Conservation (phyloP, 2,888 invertebrate species). For the Noctua comes region DNA sequence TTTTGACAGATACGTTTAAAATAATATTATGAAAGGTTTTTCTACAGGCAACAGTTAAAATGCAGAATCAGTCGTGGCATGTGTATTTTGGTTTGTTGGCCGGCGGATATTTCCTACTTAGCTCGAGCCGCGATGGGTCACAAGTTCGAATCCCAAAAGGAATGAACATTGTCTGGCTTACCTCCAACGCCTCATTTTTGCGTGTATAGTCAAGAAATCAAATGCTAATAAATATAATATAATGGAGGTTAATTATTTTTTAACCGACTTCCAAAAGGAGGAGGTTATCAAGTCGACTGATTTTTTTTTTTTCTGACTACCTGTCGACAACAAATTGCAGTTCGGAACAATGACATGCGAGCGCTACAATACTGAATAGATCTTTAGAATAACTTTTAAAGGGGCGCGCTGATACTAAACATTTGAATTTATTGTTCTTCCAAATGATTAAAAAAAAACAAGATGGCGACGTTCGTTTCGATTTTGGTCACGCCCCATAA, state of each 20-base stretch:
- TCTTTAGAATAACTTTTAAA: background rate
- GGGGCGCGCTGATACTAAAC: background rate
- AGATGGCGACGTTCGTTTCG: background rate
- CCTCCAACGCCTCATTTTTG: background rate
- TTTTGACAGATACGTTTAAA: background rate
- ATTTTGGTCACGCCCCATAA: background rate
- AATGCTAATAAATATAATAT: too few relatives aligned
- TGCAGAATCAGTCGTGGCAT: background rate
- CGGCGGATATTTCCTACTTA: background rate
- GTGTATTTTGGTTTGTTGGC: background rate
- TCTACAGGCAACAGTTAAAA: background rate
- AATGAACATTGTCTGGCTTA: background rate
- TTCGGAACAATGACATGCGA: too few relatives aligned
- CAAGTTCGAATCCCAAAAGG: conserved; percentile 2
- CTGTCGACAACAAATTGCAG: background rate
- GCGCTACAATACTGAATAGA: too few relatives aligned
- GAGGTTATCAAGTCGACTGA: too few relatives aligned
- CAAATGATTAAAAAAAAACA: background rate
- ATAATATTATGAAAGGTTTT: background rate
- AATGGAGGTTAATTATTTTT: background rate
- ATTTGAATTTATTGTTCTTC: background rate
- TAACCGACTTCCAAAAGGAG: too few relatives aligned
- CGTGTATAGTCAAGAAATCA: background rate
- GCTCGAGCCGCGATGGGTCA: background rate
- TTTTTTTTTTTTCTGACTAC: too few relatives aligned